Percentiles rank a stretch among this genome's conserved stretches.
Evolutionary conservation across 2,113 vertebrate species (phyloP).

Genomic region (Zeus faber): DNA sequence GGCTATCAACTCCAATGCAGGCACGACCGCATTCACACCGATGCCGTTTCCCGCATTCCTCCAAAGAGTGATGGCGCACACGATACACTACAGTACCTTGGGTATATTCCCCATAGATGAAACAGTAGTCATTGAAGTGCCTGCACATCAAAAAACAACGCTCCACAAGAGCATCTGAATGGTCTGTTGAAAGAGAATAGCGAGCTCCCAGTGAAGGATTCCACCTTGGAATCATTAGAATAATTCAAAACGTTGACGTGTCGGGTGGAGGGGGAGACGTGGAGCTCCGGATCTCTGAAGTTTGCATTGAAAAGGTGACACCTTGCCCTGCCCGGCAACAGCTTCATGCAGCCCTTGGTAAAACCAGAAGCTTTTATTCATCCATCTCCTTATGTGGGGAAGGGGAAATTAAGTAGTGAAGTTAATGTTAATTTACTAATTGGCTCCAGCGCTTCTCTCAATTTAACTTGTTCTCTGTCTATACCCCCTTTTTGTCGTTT

Average conservation of each 20-base stretch:
- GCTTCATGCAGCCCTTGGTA: conserved; percentile 44
- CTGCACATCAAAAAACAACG: conserved; percentile 60
- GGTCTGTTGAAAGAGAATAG: conserved; percentile 60
- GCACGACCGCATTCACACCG: conserved; percentile 27
- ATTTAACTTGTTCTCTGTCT: background rate
- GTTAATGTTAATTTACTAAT: too few relatives aligned
- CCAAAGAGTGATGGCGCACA: conserved; percentile 49
- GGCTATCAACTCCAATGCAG: conserved; percentile 52
- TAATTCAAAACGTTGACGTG: conserved; percentile 62
- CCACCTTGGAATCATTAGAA: conserved; percentile 63
- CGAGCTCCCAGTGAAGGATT: conserved; percentile 63
- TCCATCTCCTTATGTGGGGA: too few relatives aligned
- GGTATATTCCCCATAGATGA: conserved; percentile 65
- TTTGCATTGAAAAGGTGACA: conserved; percentile 60
- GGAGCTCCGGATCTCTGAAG: conserved; percentile 47
- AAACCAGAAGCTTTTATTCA: conserved; percentile 43
- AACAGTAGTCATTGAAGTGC: conserved; percentile 61
- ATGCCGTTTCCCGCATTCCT: conserved; percentile 53
- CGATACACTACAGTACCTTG: too few relatives aligned
- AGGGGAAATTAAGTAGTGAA: too few relatives aligned
- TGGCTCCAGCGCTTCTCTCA: conserved; percentile 19
- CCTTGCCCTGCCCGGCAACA: too few relatives aligned
- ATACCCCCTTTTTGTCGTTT: too few relatives aligned
- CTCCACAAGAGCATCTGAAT: conserved; percentile 50
- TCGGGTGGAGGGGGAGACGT: conserved; percentile 27